phyloP scores from a whole-genome alignment of 1,140 invertebrate species.

The Thaumetopoea pityocampa region DNA sequence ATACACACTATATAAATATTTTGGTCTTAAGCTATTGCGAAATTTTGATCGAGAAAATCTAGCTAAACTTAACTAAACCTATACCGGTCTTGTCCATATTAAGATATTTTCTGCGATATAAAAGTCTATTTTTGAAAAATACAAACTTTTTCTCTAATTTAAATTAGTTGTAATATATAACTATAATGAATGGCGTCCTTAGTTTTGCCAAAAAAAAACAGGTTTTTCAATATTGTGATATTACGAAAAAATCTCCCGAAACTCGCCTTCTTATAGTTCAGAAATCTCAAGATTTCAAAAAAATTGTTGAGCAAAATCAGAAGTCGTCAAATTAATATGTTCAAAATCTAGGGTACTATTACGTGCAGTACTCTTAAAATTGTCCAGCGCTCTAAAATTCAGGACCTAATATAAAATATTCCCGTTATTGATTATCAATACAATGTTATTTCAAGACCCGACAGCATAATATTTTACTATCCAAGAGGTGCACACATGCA shows the following conservation, averaged over 20 bases:
- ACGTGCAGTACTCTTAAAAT: neutral
- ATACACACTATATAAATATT: too few relatives aligned
- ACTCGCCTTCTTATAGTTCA: too few relatives aligned
- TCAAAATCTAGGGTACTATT: neutral
- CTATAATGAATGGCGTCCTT: neutral
- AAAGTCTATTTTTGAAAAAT: too few relatives aligned
- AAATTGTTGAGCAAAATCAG: neutral
- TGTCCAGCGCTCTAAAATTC: conserved; percentile 33
- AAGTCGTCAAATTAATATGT: neutral
- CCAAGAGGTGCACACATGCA: conserved; percentile 38
- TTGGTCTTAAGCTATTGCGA: too few relatives aligned
- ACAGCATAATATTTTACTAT: conserved; percentile 75
- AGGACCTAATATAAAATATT: conserved; percentile 54
- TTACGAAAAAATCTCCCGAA: too few relatives aligned
- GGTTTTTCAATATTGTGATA: too few relatives aligned
- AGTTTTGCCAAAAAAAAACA: too few relatives aligned
- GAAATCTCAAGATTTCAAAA: neutral
- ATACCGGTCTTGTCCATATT: too few relatives aligned
- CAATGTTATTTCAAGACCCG: conserved; percentile 73
- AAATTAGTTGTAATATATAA: neutral
- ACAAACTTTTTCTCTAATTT: conserved; percentile 11
- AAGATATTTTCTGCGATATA: too few relatives aligned
- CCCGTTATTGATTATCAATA: conserved; percentile 74
- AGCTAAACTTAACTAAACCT: too few relatives aligned
- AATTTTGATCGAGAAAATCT: too few relatives aligned